Percentiles rank a stretch among this genome's conserved stretches.
Evolutionary conservation across 2,888 invertebrate genomes (phyloP).

Genomic region (Heteromyza rotundicornis): DNA sequence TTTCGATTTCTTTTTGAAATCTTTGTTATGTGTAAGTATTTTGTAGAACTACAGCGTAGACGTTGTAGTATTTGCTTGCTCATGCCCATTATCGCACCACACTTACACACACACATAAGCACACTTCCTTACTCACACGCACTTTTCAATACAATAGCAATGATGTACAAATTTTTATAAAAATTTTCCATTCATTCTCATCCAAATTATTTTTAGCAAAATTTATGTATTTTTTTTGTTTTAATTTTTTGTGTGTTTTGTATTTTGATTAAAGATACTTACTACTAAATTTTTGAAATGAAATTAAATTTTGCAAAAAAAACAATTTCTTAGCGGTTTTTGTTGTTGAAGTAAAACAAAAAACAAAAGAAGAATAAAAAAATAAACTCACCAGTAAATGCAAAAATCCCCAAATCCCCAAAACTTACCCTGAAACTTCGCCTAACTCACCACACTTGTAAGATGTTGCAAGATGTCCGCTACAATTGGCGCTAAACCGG

Average conservation of each 20-base stretch:
- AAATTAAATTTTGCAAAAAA: slow-evolving; percentile 1
- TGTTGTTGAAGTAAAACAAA: slow-evolving; percentile 10
- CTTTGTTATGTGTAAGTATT: too few species aligned
- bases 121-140: too few species aligned
- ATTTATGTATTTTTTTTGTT: background rate
- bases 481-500: slow-evolving; percentile 12
- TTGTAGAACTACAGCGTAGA: too few species aligned
- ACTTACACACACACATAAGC: too few species aligned
- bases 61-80: too few species aligned
- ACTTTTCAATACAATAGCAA: too few species aligned
- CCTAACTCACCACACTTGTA: background rate
- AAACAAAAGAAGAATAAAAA: too few species aligned
- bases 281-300: slow-evolving; percentile 11
- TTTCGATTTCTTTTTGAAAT: too few species aligned
- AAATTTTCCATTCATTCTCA: slow-evolving; percentile 3
- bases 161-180: background rate
- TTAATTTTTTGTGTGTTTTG: background rate
- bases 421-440: background rate
- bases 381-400: slow-evolving; percentile 16
- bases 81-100: too few species aligned
- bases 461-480: slow-evolving; percentile 16
- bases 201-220: slow-evolving; percentile 2
- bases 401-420: background rate
- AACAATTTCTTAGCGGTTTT: slow-evolving; percentile 19
- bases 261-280: background rate